Evolutionary conservation across 2,113 vertebrate genomes (phyloP), one percentile per base, ranked within the genome.

Genomic region (Amazona vittata): DNA sequence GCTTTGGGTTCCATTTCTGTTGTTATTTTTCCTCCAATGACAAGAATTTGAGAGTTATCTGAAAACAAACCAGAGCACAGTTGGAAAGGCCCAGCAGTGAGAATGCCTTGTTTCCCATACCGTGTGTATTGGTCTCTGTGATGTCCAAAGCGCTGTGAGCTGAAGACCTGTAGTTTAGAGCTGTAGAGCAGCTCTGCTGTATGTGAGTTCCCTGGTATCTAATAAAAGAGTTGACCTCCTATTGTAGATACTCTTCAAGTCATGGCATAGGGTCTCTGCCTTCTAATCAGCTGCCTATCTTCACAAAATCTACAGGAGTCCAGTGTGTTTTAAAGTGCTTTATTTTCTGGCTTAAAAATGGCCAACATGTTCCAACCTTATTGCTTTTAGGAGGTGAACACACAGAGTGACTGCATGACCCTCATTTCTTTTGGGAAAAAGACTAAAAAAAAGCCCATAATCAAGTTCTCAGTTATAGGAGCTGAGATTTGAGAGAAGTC

Each of bases 401-500:
- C 33, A 46, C 3, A 19, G 22, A 37, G 10, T 14, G 33, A 63
- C 8, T 20, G 18, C 9, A 19, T 33, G 55, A 60, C 6, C 17
- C 29, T n/a, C 1, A 18, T 77, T 92, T 83, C 37, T 59, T 53
- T 37, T 31, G 29, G 26, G 31, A 52, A 92, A 80, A 53, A 14
- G 4, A 15, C 3, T 2, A 11, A 64, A 60, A 43, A 17, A 11
- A 1, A 2, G 37, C 0, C 7, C 9, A 10, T 24, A 62, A 57
- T 55, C 15, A 24, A 37, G 8, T 37, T 74, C 37, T 62, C 13
- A 41, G 2, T 25, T 68, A 26, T n/a, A 69, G 25, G 19, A 91
- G 21, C 6, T 49, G 62, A 67, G n/a, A 8, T 44, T 94, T 43
- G 64, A 55, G 29, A 70, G 18, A 81, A n/a, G 13, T 62, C 26